Percentiles rank a stretch among this genome's conserved stretches.
These are phyloP conservation scores for Camponotus floridanus DNA, from an alignment of 1,140 invertebrate genomes.

Conservation along the genomic window DNA sequence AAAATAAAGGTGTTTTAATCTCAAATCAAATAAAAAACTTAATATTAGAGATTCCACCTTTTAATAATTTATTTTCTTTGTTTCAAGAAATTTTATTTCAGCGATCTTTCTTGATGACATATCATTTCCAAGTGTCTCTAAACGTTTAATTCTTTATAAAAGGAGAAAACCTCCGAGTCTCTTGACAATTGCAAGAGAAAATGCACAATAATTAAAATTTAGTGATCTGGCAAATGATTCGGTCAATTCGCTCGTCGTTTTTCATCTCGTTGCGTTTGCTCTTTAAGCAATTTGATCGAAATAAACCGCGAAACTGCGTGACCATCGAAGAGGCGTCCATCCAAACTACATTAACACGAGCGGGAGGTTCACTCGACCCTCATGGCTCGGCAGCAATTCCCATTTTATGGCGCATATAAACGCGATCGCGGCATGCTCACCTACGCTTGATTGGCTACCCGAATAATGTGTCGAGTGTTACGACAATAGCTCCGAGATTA, in stretches of 20 bases:
- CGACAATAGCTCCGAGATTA: constrained; percentile 70
- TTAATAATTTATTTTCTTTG: background rate
- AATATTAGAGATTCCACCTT: background rate
- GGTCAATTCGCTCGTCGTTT: background rate
- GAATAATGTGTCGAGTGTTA: constrained; percentile 69
- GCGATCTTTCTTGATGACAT: no score
- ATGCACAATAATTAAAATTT: constrained; percentile 38
- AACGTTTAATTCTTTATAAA: constrained; percentile 19
- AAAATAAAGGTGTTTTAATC: background rate
- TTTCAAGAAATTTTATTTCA: background rate
- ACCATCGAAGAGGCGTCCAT: background rate
- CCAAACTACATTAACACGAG: background rate
- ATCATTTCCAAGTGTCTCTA: background rate
- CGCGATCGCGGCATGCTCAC: constrained; percentile 67
- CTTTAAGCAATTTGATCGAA: constrained; percentile 25
- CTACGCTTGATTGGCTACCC: constrained; percentile 75
- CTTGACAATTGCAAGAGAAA: background rate
- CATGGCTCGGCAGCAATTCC: constrained; percentile 59
- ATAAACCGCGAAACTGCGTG: constrained; percentile 21
- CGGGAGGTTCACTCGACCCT: constrained; percentile 15
- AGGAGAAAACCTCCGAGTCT: background rate
- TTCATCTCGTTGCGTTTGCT: background rate
- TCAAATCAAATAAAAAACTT: background rate
- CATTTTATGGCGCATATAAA: constrained; percentile 77
- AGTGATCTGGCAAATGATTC: background rate